Evolutionary conservation across 2,113 vertebrate species (phyloP), one percentile per base, ranked within the genome.

Genomic region (Cacatua alba): DNA sequence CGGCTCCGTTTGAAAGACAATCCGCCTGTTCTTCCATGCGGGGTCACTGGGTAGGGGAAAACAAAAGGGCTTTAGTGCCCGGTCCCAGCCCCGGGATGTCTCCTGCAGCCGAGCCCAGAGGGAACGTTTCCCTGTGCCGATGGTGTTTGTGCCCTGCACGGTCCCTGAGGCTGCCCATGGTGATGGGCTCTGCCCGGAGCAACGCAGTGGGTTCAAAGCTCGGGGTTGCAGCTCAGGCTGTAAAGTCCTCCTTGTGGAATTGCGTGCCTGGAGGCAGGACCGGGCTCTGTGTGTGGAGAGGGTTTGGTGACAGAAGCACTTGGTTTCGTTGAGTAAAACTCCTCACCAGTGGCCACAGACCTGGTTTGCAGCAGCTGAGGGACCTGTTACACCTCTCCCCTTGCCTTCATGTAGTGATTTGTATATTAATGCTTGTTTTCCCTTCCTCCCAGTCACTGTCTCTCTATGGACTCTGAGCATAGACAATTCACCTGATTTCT

Each of bases 1-100:
- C 18, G 84, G 94, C 77, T 94, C 94, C 80, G 89, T 91, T 96
- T 95, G 95, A 95, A 97, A 92, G 86, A 72, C 79, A 76, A 90
- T 92, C 92, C 8, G 12, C 48, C 64, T 9, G 39, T 81, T 86
- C 74, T 76, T 88, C 94, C 7, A 7, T 4, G 2, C 14, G 53
- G 82, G 93, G 95, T 95, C 87, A 89, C 84, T 11, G 87, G 52
- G 33, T 74, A 85, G 91, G 31, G 43, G 84, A 41, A 48, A 48
- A 92, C 93, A 92, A 95, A 94, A 82, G 70, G 82, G 52, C 29
- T 67, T 70, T 23, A 62, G 78, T n/a, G 82, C 86, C 92, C 17
- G 3, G 10, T 39, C n/a, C 31, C 80, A 10, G 74, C 80, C 11
- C 39, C 1, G 57, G 75, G 88, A 11, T 2, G 11, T 33, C 35